Conservation (phyloP, 2,113 vertebrate species). For the Plestiodon gilberti region DNA sequence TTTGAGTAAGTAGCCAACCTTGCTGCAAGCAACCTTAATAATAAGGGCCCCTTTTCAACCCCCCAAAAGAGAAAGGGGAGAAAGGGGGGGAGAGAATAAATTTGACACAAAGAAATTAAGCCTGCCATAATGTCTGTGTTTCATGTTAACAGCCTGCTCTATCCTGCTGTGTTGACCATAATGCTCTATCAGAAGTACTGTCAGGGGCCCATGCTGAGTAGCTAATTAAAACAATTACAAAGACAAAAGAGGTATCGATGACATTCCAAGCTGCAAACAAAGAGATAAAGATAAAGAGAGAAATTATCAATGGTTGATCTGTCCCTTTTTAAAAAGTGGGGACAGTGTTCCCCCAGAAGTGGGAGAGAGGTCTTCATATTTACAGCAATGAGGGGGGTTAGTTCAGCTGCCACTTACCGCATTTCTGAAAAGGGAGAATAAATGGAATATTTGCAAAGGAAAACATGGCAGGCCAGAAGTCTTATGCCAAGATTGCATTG, state of each 20-base stretch:
- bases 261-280: conserved; percentile 82
- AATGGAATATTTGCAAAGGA: background rate
- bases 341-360: background rate
- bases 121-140: conserved; percentile 58
- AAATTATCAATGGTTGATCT: conserved; percentile 67
- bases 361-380: conserved; percentile 8
- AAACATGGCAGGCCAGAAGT: background rate
- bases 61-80: background rate
- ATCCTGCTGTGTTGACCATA: conserved; percentile 68
- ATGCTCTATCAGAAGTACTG: conserved; percentile 56
- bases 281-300: conserved; percentile 81
- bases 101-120: conserved; percentile 53
- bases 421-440: conserved; percentile 8
- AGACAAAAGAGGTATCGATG: conserved; percentile 86
- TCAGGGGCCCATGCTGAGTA: conserved; percentile 76
- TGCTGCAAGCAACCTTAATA: background rate
- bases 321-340: conserved; percentile 56
- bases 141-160: conserved; percentile 57
- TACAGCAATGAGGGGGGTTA: background rate
- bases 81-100: background rate
- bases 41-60: background rate
- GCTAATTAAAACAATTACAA: conserved; percentile 96
- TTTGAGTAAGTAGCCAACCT: background rate
- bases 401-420: conserved; percentile 1
- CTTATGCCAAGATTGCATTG: background rate